Evolutionary conservation across 2,113 vertebrate species (phyloP).

Genomic region (Toxostoma redivivum): DNA sequence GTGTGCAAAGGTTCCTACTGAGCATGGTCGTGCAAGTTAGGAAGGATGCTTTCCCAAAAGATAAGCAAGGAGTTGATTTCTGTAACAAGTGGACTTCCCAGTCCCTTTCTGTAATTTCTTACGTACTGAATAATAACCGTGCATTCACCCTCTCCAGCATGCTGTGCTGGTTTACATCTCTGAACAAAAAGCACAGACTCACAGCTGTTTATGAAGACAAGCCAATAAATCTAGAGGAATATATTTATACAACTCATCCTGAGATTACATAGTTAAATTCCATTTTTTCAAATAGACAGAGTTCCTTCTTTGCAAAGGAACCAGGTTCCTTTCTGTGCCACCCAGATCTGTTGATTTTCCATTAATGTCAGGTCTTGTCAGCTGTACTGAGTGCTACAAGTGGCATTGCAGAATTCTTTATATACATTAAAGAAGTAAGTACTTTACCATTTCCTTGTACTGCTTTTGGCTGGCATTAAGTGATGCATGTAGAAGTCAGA

Average conservation of each 20-base stretch:
- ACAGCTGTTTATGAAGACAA: conserved; percentile 35
- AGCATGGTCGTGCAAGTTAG: not conserved
- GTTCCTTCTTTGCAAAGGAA: not conserved
- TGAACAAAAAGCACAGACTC: conserved; percentile 17
- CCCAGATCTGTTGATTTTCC: conserved; percentile 20
- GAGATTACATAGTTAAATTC: not conserved
- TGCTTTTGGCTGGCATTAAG: not conserved
- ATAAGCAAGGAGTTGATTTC: not conserved
- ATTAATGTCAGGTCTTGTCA: conserved; percentile 10
- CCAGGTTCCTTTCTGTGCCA: not conserved
- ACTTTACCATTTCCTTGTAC: not conserved
- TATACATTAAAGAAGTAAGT: not conserved
- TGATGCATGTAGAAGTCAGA: not conserved
- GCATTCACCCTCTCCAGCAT: not conserved
- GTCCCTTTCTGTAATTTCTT: not conserved
- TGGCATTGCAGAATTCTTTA: not conserved
- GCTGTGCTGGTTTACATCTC: conserved; percentile 26
- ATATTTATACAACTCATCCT: not conserved
- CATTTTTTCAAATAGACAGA: not conserved
- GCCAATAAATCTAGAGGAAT: conserved; percentile 32
- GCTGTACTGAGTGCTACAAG: not conserved
- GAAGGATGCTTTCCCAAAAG: not conserved
- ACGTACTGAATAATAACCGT: not conserved
- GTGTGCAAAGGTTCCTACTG: not conserved
- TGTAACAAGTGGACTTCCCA: not conserved